Evolutionary conservation across 92 coral and sea anemone genomes (phyloP), one percentile per base, ranked within the genome.

Genomic region (Porites rus): DNA sequence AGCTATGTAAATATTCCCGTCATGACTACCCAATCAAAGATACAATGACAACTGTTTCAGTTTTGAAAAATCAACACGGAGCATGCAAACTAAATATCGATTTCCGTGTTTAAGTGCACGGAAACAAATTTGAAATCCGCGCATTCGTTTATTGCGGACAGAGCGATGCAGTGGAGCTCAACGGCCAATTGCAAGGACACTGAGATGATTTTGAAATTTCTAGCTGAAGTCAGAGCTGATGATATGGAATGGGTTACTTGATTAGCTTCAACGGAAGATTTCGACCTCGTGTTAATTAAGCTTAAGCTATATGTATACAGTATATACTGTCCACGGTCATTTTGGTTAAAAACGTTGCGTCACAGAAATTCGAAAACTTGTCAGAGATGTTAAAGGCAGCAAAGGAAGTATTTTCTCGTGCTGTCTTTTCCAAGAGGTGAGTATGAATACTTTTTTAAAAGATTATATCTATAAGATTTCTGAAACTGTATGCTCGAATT

Each of bases 351-450:
- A 38, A 38, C 4, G 46, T 38, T 38, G 7, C 46, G 31, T 28
- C 31, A 28, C 31, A 28, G 31, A 28, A 28, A 28, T 28, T 28
- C 31, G 46, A 38, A 38, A 38, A 38, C 5, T 38, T 38, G 46
- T 38, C 46, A 38, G 46, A 75, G 24, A 75, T 75, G 79, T 56
- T 75, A 65, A 75, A 75, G 65, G 79, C 79, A 38, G 46, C 46
- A 25, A 75, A 58, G 56, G 65, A 14, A 51, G 14, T 75, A 22
- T 24, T 75, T 56, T 75, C 79, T 0, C 14, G 79, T 10, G 20
- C 22, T 0, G 59, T 56, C 22, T 21, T 63, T 17, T 13, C 66
- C 51, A 58, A 13, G 17, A 75, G 66, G 79, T 75, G 56, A 56
- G 79, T 20, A 6, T 69, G 14, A 22, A 6, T 38, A 38, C 46